Conservation (phyloP, 2,888 invertebrate genomes). For the Leucozona laternaria region DNA sequence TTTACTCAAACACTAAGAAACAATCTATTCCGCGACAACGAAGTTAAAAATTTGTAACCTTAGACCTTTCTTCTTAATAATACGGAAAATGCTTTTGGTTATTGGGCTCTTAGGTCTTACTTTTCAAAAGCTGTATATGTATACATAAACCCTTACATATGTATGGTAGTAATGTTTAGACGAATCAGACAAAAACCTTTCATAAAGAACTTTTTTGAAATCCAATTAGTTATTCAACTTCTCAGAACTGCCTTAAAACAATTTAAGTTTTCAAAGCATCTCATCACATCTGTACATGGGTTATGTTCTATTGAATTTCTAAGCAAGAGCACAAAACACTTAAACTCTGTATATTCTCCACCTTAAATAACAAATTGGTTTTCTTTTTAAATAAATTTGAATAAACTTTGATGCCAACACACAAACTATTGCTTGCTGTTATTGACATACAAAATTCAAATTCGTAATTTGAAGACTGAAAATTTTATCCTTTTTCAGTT, state of each 20-base stretch:
- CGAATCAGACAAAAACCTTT: no score
- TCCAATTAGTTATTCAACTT: neutral
- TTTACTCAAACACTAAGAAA: no score
- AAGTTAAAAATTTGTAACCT: no score
- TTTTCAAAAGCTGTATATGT: no score
- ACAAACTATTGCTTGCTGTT: constrained; percentile 1
- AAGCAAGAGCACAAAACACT: neutral
- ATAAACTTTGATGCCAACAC: neutral
- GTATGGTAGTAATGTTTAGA: no score
- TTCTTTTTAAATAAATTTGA: constrained; percentile 1
- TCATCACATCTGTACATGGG: neutral
- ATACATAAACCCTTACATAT: no score
- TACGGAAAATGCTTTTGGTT: no score
- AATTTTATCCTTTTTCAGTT: neutral
- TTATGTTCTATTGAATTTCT: neutral
- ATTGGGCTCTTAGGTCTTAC: no score
- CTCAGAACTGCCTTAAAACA: neutral
- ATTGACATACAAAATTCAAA: constrained; percentile 18
- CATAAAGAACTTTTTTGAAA: neutral
- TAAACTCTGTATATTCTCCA: neutral
- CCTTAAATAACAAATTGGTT: constrained; percentile 9
- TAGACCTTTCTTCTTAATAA: no score
- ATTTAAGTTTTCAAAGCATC: neutral
- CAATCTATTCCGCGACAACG: no score
- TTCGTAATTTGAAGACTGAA: constrained; percentile 1